Base-by-base conservation (phyloP, 2,797 vertebrate genomes). In the Pseudotriccus pelzelni region DNA sequence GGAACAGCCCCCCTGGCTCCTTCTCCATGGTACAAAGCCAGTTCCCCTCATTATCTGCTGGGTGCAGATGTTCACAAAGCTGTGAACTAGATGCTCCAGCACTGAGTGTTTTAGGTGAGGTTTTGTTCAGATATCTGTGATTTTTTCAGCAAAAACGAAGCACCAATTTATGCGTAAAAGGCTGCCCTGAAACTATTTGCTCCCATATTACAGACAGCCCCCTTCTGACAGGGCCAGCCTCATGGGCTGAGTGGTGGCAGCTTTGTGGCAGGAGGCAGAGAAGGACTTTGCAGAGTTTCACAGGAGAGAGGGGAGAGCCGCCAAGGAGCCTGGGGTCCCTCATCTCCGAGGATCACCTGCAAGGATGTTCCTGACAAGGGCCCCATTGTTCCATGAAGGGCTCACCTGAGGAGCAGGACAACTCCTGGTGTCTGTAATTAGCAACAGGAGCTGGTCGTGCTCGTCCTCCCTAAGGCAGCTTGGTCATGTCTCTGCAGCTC, bases 401-500 rank as follows among this genome's bases (percentile, higher is more conserved):
- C 89, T 96, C 94, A 87, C 73, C 89, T 70, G 85, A 88, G 94
- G 13, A 90, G 52, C 10, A 4, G 5, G 20, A n/a, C 14, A 6
- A 89, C 87, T 84, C 74, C 6, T 12, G 39, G 55, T 47, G 50
- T 37, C 36, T 87, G 66, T 83, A 84, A 92, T 78, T 73, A 93
- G 82, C 84, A 90, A 7, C 41, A 44, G 92, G 37, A 94, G 62
- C 82, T 25, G 24, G 68, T 49, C 6, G 2, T 1, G 32, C 94
- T 83, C 14, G 3, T 73, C 87, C 79, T 72, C 84, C 87, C 87
- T 19, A 1, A 47, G 92, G 93, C 96, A 50, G 76, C 88, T 53
- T 74, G 1, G 62, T 86, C 95, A 6, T 88, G 90, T 93, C 93
- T 89, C 91, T 81, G 73, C 94, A 90, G 89, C 89, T 88, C 91